Evolutionary conservation across 2,888 invertebrate genomes (phyloP).

Genomic region (Herminia tarsipennalis): DNA sequence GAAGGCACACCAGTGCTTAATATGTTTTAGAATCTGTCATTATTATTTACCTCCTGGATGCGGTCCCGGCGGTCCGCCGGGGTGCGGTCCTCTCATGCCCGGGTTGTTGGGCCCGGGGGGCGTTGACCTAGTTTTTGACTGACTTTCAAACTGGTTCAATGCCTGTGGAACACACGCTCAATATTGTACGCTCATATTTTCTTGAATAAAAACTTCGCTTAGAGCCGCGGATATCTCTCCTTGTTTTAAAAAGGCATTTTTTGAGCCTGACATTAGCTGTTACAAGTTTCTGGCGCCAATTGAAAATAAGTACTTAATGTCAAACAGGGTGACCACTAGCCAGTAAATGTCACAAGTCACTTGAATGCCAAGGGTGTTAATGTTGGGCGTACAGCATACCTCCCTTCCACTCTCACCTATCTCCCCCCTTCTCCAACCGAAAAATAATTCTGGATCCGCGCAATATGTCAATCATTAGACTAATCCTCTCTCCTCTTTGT

Average conservation of each 20-base stretch:
- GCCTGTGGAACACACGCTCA: slow-evolving; percentile 69
- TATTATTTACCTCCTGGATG: slow-evolving; percentile 84
- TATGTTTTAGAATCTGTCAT: not conserved
- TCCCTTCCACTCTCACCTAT: no score
- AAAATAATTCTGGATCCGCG: no score
- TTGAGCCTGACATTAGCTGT: not conserved
- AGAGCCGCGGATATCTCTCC: not conserved
- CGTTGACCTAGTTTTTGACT: slow-evolving; percentile 94
- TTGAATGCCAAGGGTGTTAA: no score
- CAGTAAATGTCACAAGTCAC: no score
- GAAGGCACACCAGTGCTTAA: no score
- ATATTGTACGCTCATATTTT: slow-evolving; percentile 19
- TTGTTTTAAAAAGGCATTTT: not conserved
- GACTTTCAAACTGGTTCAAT: slow-evolving; percentile 94
- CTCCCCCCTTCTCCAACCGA: no score
- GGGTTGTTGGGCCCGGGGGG: slow-evolving; percentile 90
- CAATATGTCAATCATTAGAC: no score
- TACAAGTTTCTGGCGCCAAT: not conserved
- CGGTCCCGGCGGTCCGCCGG: slow-evolving; percentile 86
- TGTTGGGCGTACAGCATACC: no score
- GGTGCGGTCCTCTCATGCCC: slow-evolving; percentile 87
- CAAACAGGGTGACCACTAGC: no score
- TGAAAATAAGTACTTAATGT: not conserved
- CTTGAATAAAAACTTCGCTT: not conserved
- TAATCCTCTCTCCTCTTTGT: no score